Evolutionary conservation across 2,888 invertebrate species (phyloP), one percentile per base, ranked within the genome.

Genomic region (Chrysolina oricalcia): DNA sequence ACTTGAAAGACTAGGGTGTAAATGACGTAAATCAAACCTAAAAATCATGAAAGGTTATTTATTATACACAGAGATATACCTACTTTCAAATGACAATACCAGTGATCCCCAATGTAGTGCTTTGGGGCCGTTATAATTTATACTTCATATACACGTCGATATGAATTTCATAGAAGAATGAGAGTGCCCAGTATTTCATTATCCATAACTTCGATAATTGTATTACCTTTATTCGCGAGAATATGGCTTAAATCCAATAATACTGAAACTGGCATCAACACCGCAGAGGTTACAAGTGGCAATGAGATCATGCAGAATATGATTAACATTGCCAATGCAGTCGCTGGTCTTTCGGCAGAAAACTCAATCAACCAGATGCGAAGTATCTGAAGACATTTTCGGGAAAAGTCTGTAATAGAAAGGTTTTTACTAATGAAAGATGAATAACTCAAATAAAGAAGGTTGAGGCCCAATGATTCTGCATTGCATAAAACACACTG

Each of bases 1-100:
- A 81, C 81, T 78, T 83, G 82, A 27, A 83, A 80, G 10, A 83
- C 50, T 23, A 83, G 71, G 19, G 70, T 78, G 56, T 82, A 80
- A 10, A 81, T 46, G 3, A 80, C 71, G 62, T 78, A 81, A 19
- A 81, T 50, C 40, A 80, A 63, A 64, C 83, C 81, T 81, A 50
- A 27, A 81, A 81, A 11, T 46, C n/a, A n/a, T 15, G 56, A 62
- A 40, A 9, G 46, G 21, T 50, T 9, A 46, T 10, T 64, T 19
- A 41, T 41, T 63, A 35, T 27, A 15, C 15, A 10, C 19, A 70
- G 21, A 8, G 63, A 69, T 53, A 27, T 35, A 70, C 23, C 13
- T 43, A 70, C 41, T 56, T 5, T 35, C 3, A 0, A 35, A 6
- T 3, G 6, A 35, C 4, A 35, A 35, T 35, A 35, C 8, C 27